Conservation (phyloP, 2,888 invertebrate genomes). For the Pristionchus arcanus region DNA sequence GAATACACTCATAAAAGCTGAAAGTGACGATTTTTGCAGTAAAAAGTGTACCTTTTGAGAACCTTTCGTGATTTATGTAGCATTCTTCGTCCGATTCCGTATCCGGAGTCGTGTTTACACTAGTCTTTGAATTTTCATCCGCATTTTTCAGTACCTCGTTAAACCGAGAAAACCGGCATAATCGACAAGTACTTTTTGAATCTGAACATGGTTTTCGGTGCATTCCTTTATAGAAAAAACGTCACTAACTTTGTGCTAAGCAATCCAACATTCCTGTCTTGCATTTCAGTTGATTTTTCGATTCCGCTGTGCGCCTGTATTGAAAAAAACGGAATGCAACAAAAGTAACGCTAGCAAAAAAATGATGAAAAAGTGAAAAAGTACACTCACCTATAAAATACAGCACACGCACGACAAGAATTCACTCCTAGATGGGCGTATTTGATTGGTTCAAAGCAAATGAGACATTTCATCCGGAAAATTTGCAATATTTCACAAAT, state of each 20-base stretch:
- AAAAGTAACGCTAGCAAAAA: neutral
- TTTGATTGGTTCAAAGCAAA: neutral
- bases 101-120: no score
- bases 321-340: no score
- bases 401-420: neutral
- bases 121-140: no score
- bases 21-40: neutral
- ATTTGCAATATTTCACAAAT: no score
- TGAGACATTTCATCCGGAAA: neutral
- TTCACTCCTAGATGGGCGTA: neutral
- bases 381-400: neutral
- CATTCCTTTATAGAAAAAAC: neutral
- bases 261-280: neutral
- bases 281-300: neutral
- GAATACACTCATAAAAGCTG: neutral
- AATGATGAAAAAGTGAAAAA: neutral
- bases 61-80: neutral
- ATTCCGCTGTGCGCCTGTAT: neutral
- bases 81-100: neutral
- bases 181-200: neutral
- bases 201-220: neutral
- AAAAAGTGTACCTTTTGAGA: neutral
- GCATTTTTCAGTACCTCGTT: neutral
- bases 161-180: neutral
- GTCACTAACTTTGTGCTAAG: neutral